These are phyloP conservation scores for Spilogale gracilis DNA, from an alignment of 2,113 vertebrate species.

Conservation along the genomic window DNA sequence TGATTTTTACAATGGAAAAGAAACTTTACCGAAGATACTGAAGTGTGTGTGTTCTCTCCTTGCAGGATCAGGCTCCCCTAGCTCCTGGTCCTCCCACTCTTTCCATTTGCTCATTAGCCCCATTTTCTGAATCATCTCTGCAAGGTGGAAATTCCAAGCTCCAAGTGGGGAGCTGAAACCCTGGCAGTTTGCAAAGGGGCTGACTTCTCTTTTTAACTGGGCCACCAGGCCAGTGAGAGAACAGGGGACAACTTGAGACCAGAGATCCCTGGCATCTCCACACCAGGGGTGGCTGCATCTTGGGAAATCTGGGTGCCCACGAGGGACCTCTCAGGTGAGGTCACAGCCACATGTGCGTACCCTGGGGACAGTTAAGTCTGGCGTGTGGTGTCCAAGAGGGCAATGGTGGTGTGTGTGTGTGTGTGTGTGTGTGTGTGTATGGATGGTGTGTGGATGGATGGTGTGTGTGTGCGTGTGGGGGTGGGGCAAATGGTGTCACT, in stretches of 20 bases:
- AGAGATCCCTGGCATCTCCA: neutral
- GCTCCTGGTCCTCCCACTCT: neutral
- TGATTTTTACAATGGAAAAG: neutral
- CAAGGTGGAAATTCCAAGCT: neutral
- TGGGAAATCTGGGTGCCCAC: neutral
- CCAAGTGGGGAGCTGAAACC: no score
- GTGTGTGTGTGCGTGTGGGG: neutral
- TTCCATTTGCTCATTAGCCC: no score
- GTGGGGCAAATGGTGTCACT: neutral
- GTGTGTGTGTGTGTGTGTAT: neutral
- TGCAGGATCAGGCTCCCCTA: neutral
- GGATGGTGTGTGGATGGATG: neutral
- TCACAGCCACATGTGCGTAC: neutral
- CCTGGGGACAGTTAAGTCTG: neutral
- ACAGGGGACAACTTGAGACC: neutral
- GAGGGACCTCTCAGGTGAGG: neutral
- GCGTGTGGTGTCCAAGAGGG: neutral
- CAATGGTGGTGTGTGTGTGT: rapidly evolving
- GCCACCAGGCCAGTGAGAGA: neutral
- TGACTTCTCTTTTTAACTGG: neutral
- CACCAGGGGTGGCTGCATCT: neutral
- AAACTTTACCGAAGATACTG: neutral
- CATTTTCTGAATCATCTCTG: no score
- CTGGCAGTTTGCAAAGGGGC: neutral
- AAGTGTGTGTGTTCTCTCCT: no score